These are phyloP conservation scores for Tuberolachnus salignus DNA, from an alignment of 2,888 invertebrate species.

Conservation along the genomic window DNA sequence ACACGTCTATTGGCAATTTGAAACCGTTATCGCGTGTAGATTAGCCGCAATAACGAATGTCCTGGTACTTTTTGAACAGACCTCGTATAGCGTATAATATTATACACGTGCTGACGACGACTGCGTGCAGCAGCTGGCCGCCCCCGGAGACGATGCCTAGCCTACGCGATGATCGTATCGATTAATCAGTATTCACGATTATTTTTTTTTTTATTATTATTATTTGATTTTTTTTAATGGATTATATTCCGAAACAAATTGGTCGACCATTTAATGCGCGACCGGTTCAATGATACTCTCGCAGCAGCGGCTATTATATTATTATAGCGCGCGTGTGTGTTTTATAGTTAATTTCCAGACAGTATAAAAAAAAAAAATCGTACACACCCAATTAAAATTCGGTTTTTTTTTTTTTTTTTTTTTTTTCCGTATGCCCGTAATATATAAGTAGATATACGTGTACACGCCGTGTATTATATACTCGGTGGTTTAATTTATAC, in stretches of 20 bases:
- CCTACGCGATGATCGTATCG: neutral
- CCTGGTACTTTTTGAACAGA: too few species aligned
- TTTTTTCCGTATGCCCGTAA: too few species aligned
- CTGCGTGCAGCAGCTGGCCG: too few species aligned
- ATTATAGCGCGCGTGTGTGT: neutral
- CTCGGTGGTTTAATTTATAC: neutral
- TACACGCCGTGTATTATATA: too few species aligned
- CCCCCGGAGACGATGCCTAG: too few species aligned
- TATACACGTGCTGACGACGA: too few species aligned
- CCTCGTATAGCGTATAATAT: too few species aligned
- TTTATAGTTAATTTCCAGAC: conserved; percentile 16
- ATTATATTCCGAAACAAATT: conserved; percentile 20
- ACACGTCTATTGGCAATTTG: too few species aligned
- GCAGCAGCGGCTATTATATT: too few species aligned
- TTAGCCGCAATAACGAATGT: too few species aligned
- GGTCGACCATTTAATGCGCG: conserved; percentile 15
- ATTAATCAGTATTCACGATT: conserved; percentile 25
- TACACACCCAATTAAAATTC: conserved; percentile 22
- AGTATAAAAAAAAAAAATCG: neutral
- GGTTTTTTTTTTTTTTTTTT: too few species aligned
- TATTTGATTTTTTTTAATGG: neutral
- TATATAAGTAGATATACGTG: neutral
- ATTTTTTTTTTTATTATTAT: neutral
- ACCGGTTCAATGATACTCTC: neutral
- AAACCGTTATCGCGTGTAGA: too few species aligned